phyloP scores from a whole-genome alignment of 2,888 invertebrate species.

The Acanthosepion lycidas region DNA sequence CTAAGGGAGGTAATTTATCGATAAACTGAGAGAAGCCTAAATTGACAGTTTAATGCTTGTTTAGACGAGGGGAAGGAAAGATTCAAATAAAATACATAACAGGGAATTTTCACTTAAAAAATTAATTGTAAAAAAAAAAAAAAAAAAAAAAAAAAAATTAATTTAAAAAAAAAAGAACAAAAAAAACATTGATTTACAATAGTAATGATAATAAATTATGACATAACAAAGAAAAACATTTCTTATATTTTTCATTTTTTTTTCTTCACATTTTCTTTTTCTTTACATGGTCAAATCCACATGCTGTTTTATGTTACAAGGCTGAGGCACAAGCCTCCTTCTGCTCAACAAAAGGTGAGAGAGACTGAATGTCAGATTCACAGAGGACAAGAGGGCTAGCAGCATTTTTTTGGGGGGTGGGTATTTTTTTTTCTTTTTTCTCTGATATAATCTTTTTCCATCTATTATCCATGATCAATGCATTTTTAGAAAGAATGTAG shows the following conservation, averaged over 20 bases:
- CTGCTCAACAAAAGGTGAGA: not conserved
- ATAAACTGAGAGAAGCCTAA: not conserved
- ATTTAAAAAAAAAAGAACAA: no score
- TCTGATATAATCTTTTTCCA: not conserved
- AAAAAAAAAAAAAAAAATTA: not conserved
- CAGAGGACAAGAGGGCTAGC: conserved; percentile 33
- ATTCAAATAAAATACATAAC: not conserved
- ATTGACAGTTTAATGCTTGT: not conserved
- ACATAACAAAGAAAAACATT: conserved; percentile 37
- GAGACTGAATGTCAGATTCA: conserved; percentile 10
- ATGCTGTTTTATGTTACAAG: conserved; percentile 42
- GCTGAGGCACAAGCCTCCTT: conserved; percentile 13
- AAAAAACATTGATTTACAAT: conserved; percentile 35
- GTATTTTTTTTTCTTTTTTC: not conserved
- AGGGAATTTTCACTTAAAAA: not conserved
- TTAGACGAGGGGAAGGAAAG: not conserved
- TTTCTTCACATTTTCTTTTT: not conserved
- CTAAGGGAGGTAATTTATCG: not conserved
- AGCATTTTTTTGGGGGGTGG: not conserved
- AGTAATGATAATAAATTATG: conserved; percentile 41
- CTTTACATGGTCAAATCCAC: conserved; percentile 6
- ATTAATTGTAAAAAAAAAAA: not conserved
- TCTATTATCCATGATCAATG: conserved; percentile 34
- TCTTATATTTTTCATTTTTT: conserved; percentile 33
- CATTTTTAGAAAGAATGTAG: conserved; percentile 39